Conservation (phyloP, 2,888 invertebrate genomes). For the Synanthedon vespiformis region DNA sequence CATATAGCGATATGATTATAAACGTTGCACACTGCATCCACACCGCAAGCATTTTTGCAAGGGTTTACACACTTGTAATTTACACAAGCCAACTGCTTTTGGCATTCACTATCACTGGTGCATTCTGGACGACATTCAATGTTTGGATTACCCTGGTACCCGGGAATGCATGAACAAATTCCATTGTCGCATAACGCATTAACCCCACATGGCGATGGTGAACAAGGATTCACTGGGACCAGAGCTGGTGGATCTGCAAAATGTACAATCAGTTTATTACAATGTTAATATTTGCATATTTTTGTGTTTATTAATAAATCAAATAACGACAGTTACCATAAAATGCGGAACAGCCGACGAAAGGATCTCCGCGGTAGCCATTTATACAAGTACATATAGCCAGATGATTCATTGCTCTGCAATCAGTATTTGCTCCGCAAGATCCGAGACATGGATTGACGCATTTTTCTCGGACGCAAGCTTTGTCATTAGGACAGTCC, state of each 20-base stretch:
- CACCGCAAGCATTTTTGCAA: slow-evolving; percentile 78
- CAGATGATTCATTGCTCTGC: slow-evolving; percentile 79
- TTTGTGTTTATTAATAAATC: background rate
- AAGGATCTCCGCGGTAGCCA: slow-evolving; percentile 81
- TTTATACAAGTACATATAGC: slow-evolving; percentile 79
- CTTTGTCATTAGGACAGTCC: slow-evolving; percentile 78
- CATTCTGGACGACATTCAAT: slow-evolving; percentile 84
- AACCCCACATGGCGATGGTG: slow-evolving; percentile 74
- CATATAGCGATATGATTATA: slow-evolving; percentile 84
- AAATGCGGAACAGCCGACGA: slow-evolving; percentile 57
- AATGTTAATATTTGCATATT: background rate
- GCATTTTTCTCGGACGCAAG: slow-evolving; percentile 82
- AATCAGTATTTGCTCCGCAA: slow-evolving; percentile 77
- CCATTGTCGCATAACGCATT: slow-evolving; percentile 72
- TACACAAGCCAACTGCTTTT: slow-evolving; percentile 77
- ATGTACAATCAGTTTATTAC: background rate
- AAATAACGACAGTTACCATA: slow-evolving; percentile 26
- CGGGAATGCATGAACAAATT: slow-evolving; percentile 72
- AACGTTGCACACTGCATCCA: slow-evolving; percentile 79
- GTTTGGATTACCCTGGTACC: slow-evolving; percentile 75
- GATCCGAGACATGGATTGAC: slow-evolving; percentile 78
- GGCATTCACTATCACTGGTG: slow-evolving; percentile 79
- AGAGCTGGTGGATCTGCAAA: slow-evolving; percentile 38
- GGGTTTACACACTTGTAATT: slow-evolving; percentile 82
- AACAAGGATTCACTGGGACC: slow-evolving; percentile 67